These are phyloP conservation scores for Furcifer pardalis DNA, from an alignment of 2,797 vertebrate genomes.

Conservation along the genomic window DNA sequence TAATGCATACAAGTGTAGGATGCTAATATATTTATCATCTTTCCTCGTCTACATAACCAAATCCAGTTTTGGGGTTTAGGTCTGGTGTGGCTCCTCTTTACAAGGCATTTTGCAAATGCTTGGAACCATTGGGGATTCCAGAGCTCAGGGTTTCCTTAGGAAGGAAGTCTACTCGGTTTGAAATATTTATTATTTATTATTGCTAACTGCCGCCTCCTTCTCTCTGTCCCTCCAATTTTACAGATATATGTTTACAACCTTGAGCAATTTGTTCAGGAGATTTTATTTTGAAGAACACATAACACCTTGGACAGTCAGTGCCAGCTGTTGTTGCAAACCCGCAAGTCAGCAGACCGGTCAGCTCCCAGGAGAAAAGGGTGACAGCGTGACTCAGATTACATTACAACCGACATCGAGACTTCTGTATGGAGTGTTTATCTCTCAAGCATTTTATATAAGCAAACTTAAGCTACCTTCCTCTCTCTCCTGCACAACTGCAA, in stretches of 20 bases:
- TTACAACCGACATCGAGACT: neutral
- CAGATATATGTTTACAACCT: neutral
- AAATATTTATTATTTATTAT: neutral
- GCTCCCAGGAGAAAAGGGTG: neutral
- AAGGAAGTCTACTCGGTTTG: neutral
- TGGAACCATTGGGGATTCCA: neutral
- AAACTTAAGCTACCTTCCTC: neutral
- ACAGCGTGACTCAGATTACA: neutral
- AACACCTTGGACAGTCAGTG: neutral
- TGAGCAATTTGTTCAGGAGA: neutral
- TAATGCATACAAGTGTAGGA: too few species aligned
- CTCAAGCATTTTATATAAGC: constrained; percentile 24
- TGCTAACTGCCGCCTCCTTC: neutral
- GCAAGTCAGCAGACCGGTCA: constrained; percentile 29
- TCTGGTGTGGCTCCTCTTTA: neutral
- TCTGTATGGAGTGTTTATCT: constrained; percentile 12
- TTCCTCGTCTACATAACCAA: neutral
- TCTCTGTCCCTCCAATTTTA: too few species aligned
- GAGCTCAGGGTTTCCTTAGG: neutral
- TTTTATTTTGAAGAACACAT: rapidly evolving
- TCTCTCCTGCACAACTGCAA: neutral
- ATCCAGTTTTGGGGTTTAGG: neutral
- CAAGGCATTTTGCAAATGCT: neutral
- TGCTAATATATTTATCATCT: neutral
- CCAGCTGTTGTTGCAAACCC: constrained; percentile 37